These are phyloP conservation scores for Smutsia gigantea DNA, from an alignment of 2,797 vertebrate species.

Conservation along the genomic window DNA sequence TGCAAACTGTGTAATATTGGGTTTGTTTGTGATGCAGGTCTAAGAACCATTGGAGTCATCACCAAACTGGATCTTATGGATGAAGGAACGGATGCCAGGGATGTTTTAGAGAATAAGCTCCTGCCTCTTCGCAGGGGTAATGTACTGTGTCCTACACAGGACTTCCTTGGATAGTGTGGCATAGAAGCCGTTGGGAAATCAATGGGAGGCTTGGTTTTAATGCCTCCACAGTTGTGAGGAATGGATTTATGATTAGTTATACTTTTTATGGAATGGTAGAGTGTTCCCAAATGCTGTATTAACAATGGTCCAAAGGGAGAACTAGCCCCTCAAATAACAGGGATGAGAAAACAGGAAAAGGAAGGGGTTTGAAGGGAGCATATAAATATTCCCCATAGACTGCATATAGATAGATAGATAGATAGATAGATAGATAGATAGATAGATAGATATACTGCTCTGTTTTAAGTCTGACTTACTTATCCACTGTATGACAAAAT, in stretches of 20 bases:
- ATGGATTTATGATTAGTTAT: neutral
- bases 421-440: no score
- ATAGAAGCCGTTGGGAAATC: neutral
- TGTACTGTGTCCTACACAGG: neutral
- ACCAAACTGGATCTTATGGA: constrained; percentile 98
- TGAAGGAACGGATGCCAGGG: constrained; percentile 93
- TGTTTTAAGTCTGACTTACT: constrained; percentile 12
- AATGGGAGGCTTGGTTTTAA: neutral
- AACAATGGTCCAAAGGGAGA: constrained; percentile 42
- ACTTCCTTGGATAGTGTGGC: neutral
- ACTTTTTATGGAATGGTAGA: neutral
- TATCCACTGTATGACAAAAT: neutral
- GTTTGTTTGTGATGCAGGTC: constrained; percentile 85
- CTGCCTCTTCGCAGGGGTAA: constrained; percentile 94
- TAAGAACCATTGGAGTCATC: constrained; percentile 95
- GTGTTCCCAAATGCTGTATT: constrained; percentile 3
- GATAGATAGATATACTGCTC: neutral
- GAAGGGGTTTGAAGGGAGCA: neutral
- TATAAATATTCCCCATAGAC: constrained; percentile 26
- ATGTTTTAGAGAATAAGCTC: constrained; percentile 94
- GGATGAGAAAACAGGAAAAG: constrained; percentile 43
- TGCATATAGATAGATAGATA: neutral
- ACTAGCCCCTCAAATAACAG: constrained; percentile 47
- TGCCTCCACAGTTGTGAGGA: neutral
- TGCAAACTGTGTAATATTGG: neutral